Evolutionary conservation across 2,113 vertebrate genomes (phyloP).

Genomic region (Otis tarda): DNA sequence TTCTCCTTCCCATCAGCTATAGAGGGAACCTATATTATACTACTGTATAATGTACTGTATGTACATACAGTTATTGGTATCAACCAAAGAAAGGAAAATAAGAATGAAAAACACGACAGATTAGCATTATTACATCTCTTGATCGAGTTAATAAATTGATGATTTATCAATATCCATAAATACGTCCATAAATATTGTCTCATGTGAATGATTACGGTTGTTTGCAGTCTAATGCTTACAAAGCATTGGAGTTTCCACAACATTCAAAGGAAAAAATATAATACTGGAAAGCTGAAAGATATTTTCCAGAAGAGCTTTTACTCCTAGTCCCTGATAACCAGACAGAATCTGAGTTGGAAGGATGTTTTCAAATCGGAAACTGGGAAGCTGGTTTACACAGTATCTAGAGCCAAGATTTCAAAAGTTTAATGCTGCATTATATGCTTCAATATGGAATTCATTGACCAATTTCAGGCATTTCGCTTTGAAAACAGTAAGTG

Average conservation of each 20-base stretch:
- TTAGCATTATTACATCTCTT: rapidly evolving
- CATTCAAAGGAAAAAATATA: not conserved
- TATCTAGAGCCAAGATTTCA: not conserved
- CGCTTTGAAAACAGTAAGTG: not conserved
- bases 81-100: not conserved
- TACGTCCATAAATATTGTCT: not conserved
- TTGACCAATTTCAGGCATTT: not conserved
- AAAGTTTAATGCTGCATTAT: not conserved
- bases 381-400: not conserved
- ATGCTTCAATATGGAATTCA: not conserved
- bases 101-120: not conserved
- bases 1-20: not conserved
- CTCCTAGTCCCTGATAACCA: not conserved
- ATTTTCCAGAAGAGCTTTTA: not conserved
- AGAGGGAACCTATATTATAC: not conserved
- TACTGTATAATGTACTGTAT: not conserved
- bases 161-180: not conserved
- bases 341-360: not conserved
- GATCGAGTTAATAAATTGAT: not conserved
- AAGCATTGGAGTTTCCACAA: not conserved
- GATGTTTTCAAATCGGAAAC: not conserved
- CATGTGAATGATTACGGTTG: not conserved
- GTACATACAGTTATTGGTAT: too few relatives aligned
- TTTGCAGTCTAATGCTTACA: not conserved
- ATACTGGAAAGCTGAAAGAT: not conserved